Evolutionary conservation across 2,888 invertebrate species (phyloP).

Genomic region (Acrobasis repandana): DNA sequence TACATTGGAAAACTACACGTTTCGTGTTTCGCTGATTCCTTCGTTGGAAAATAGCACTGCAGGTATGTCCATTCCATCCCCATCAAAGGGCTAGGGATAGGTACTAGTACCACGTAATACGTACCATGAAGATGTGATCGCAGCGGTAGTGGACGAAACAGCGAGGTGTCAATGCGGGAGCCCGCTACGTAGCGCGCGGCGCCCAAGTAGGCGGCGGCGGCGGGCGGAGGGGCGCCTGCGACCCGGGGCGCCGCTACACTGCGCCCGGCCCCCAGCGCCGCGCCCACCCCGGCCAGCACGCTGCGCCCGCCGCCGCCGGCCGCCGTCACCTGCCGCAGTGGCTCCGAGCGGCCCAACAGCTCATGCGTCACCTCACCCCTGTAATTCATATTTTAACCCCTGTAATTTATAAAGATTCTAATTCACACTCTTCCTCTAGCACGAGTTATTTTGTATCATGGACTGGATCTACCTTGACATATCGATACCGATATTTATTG

Average conservation of each 20-base stretch:
- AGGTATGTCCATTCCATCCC: too few species aligned
- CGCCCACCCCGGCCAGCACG: constrained; percentile 35
- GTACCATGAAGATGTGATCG: constrained; percentile 63
- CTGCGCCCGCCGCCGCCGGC: constrained; percentile 41
- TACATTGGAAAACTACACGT: too few species aligned
- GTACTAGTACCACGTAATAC: too few species aligned
- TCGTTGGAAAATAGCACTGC: too few species aligned
- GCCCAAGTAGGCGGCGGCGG: constrained; percentile 90
- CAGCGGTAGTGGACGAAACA: constrained; percentile 68
- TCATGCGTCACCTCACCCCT: constrained; percentile 68
- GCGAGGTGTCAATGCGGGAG: constrained; percentile 72
- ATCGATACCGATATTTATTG: too few species aligned
- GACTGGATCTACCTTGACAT: too few species aligned
- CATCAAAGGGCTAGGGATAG: too few species aligned
- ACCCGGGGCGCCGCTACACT: constrained; percentile 27
- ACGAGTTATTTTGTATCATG: too few species aligned
- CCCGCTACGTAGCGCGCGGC: constrained; percentile 92
- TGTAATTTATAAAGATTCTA: constrained; percentile 28
- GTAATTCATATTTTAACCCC: constrained; percentile 42
- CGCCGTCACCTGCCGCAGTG: constrained; percentile 36
- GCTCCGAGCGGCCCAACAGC: constrained; percentile 22
- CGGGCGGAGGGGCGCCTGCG: constrained; percentile 64
- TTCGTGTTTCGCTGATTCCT: too few species aligned
- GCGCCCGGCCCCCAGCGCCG: constrained; percentile 23
- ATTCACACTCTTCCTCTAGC: too few species aligned